These are phyloP conservation scores for Mnemiopsis leidyi DNA, from an alignment of 37 sponge, comb jelly and placozoan species.

Conservation along the genomic window DNA sequence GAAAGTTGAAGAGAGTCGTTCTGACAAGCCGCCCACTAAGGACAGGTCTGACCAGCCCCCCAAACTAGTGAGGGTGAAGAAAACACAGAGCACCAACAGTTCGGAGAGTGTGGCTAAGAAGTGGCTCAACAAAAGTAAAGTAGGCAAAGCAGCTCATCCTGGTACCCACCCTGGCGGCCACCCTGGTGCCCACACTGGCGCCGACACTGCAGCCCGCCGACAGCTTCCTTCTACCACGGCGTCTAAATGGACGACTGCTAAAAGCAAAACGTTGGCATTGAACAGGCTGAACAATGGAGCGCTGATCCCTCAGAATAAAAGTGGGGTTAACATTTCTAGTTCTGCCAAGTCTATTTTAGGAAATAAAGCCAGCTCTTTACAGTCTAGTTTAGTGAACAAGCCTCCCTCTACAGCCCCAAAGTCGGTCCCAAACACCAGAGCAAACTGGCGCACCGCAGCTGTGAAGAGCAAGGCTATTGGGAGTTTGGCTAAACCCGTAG, in stretches of 20 bases:
- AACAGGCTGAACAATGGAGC: not conserved
- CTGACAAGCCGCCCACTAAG: not conserved
- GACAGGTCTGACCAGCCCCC: not conserved
- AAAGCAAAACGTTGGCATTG: not conserved
- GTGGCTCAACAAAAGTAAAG: not conserved
- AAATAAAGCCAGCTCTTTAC: not conserved
- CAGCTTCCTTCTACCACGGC: not conserved
- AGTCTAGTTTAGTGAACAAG: not conserved
- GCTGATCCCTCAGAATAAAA: not conserved
- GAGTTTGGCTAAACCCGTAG: not conserved
- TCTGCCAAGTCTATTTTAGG: not conserved
- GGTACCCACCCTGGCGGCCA: no score
- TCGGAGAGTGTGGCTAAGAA: not conserved
- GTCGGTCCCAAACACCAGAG: not conserved
- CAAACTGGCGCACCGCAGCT: slow-evolving; percentile 1
- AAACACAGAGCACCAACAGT: not conserved
- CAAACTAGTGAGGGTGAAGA: not conserved
- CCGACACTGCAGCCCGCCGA: no score
- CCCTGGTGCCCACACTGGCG: no score
- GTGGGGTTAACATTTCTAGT: not conserved
- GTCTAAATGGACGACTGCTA: not conserved
- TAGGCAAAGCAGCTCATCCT: not conserved
- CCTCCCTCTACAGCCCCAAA: not conserved
- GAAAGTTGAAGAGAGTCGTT: not conserved
- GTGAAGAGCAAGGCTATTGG: not conserved